Percentiles rank a stretch among this genome's conserved stretches.
Conservation (phyloP, 37 sponge, comb jelly and placozoan species). For the Ephydatia muelleri region DNA sequence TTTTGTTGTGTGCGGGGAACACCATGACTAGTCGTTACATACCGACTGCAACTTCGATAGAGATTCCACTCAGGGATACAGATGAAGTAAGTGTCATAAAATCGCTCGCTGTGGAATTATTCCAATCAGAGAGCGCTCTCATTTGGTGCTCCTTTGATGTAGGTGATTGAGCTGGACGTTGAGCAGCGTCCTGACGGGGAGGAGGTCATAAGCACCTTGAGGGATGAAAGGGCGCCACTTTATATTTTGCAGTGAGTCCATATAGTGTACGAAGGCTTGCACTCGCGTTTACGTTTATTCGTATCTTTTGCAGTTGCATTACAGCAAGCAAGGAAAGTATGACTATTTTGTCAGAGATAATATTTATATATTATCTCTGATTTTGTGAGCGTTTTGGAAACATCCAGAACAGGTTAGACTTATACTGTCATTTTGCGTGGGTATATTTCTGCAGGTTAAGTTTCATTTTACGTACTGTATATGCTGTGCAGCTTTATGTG, state of each 20-base stretch:
- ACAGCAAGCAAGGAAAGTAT: constrained; percentile 81
- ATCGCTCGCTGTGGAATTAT: background rate
- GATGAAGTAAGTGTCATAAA: constrained; percentile 62
- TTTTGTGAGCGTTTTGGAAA: constrained; percentile 67
- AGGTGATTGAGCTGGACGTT: constrained; percentile 96
- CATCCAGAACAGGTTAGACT: constrained; percentile 65
- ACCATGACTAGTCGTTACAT: constrained; percentile 39
- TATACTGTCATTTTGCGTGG: too few relatives aligned
- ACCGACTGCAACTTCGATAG: constrained; percentile 65
- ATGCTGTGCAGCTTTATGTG: too few relatives aligned
- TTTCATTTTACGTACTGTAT: too few relatives aligned
- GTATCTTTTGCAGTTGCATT: constrained; percentile 69
- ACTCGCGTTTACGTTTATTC: background rate
- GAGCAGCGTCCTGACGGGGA: constrained; percentile 95
- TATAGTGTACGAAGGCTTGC: background rate
- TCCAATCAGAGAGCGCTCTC: constrained; percentile 21
- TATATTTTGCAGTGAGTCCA: constrained; percentile 82
- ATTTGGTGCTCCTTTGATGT: background rate
- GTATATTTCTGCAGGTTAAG: too few relatives aligned
- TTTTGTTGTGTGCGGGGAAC: too few relatives aligned
- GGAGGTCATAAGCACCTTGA: constrained; percentile 81
- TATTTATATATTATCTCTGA: too few relatives aligned
- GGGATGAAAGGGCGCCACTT: constrained; percentile 85
- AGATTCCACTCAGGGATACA: constrained; percentile 86
- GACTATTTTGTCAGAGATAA: too few relatives aligned